A percentile compares a stretch with the other conserved stretches of the same genome.
Conservation (phyloP, 1,140 invertebrate species). For the Aphelenchoides avenae region DNA sequence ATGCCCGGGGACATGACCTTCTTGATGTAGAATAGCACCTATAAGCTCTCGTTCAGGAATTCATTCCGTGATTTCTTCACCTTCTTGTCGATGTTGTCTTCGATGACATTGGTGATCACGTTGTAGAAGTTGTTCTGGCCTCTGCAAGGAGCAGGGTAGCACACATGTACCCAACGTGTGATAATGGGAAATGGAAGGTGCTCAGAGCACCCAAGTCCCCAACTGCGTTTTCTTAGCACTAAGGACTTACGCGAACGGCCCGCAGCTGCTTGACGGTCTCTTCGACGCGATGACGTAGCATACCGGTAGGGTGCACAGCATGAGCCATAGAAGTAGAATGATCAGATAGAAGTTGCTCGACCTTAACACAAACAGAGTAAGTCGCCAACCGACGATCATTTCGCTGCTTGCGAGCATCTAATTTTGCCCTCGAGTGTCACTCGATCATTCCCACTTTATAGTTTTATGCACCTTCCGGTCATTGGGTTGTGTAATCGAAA, state of each 20-base stretch:
- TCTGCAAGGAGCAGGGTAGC: constrained; percentile 63
- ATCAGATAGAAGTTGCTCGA: constrained; percentile 95
- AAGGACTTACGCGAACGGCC: constrained; percentile 73
- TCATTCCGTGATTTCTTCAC: too few species aligned
- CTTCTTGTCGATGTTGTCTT: constrained; percentile 26
- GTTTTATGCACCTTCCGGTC: too few species aligned
- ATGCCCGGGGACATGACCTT: constrained; percentile 88
- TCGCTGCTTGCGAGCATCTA: too few species aligned
- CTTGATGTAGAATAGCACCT: constrained; percentile 61
- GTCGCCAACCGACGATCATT: too few species aligned
- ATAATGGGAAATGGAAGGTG: too few species aligned
- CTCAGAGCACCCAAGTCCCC: too few species aligned
- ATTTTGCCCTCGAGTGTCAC: too few species aligned
- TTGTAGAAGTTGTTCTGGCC: constrained; percentile 77
- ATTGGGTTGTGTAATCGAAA: too few species aligned
- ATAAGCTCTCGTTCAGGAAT: too few species aligned
- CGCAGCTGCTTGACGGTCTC: constrained; percentile 80
- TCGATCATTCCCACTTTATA: too few species aligned
- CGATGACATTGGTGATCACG: constrained; percentile 29
- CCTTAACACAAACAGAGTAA: constrained; percentile 40
- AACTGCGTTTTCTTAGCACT: too few species aligned
- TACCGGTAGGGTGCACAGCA: constrained; percentile 87
- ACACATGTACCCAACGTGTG: too few species aligned
- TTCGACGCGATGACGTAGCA: constrained; percentile 88
- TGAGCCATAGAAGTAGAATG: constrained; percentile 84